Percentiles rank a stretch among this genome's conserved stretches.
Evolutionary conservation across 2,888 invertebrate species (phyloP).

Genomic region (Merodon equestris): DNA sequence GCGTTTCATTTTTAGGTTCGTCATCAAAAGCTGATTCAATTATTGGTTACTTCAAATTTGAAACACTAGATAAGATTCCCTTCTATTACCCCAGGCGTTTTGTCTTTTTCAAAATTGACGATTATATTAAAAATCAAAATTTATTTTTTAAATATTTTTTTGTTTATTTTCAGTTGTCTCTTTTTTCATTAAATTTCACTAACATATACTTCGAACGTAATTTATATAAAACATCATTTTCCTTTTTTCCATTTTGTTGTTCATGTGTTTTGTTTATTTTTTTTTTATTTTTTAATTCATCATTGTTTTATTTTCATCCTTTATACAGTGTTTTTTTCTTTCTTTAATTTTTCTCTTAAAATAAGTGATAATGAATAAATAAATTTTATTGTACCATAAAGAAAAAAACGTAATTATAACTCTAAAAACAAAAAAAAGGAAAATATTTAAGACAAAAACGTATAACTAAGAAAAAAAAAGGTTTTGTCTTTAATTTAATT

Average conservation of each 20-base stretch:
- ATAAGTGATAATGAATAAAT: constrained; percentile 49
- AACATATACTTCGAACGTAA: constrained; percentile 71
- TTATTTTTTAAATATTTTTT: constrained; percentile 55
- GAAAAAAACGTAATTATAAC: constrained; percentile 3
- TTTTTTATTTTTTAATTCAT: constrained; percentile 57
- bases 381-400: constrained; percentile 52
- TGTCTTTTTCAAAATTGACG: too few relatives aligned
- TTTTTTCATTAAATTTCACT: constrained; percentile 70
- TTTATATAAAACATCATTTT: constrained; percentile 70
- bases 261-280: constrained; percentile 61
- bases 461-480: constrained; percentile 36
- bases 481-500: too few relatives aligned
- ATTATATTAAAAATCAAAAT: constrained; percentile 5
- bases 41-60: too few relatives aligned
- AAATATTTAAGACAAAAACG: constrained; percentile 29
- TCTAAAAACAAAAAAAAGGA: too few relatives aligned
- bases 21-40: too few relatives aligned
- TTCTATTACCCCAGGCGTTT: too few relatives aligned
- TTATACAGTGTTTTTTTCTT: constrained; percentile 56
- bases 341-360: constrained; percentile 53
- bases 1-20: too few relatives aligned
- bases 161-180: constrained; percentile 66
- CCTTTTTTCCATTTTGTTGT: constrained; percentile 58
- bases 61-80: too few relatives aligned
- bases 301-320: constrained; percentile 62